These are phyloP conservation scores for Nemurella pictetii DNA, from an alignment of 2,888 invertebrate genomes.

Conservation along the genomic window DNA sequence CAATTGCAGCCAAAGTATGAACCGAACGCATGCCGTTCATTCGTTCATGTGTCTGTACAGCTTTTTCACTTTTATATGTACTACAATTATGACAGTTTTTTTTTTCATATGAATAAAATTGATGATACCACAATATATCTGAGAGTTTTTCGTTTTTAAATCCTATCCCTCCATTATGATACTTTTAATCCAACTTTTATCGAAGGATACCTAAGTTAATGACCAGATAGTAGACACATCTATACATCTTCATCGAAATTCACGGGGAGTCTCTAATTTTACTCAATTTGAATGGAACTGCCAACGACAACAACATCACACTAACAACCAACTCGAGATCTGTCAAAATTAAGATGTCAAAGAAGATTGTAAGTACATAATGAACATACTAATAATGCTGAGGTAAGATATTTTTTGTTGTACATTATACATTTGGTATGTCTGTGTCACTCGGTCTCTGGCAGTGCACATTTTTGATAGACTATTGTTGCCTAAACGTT, in stretches of 20 bases:
- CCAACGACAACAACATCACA: no score
- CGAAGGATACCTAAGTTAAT: no score
- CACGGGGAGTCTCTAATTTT: no score
- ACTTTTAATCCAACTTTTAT: no score
- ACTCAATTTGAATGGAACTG: no score
- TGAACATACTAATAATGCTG: neutral
- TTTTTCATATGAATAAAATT: neutral
- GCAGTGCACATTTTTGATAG: neutral
- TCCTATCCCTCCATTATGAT: neutral
- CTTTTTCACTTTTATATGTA: conserved; percentile 38
- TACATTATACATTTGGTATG: neutral
- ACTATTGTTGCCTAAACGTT: neutral
- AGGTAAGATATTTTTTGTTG: neutral
- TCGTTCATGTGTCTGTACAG: conserved; percentile 35
- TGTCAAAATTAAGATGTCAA: neutral
- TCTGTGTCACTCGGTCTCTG: neutral
- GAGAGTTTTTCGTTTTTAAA: neutral
- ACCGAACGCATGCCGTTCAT: neutral
- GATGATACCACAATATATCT: conserved; percentile 8
- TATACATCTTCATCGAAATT: no score
- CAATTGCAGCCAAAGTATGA: neutral
- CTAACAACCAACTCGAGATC: neutral
- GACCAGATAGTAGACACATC: no score
- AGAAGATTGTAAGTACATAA: neutral
- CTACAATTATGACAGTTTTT: conserved; percentile 22